These are phyloP conservation scores for Cyclophora punctaria DNA, from an alignment of 2,888 invertebrate species.

Conservation along the genomic window DNA sequence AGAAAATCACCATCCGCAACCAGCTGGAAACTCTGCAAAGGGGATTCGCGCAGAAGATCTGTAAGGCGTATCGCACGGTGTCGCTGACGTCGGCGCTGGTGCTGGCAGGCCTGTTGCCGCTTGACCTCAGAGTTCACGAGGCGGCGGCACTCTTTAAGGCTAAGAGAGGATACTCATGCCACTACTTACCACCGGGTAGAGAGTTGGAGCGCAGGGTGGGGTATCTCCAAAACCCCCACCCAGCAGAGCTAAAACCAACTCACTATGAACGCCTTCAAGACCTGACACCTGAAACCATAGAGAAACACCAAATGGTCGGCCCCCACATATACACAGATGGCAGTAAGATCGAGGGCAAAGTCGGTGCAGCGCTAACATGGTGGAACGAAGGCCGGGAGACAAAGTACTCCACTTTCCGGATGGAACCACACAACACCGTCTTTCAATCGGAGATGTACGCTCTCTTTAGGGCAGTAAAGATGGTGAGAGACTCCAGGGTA, in stretches of 20 bases:
- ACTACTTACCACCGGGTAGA: constrained; percentile 4
- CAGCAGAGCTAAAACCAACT: constrained; percentile 1
- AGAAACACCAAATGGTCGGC: constrained; percentile 1
- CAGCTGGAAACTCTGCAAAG: neutral
- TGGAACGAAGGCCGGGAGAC: too few species aligned
- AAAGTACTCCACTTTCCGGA: too few species aligned
- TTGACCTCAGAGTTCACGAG: constrained; percentile 14
- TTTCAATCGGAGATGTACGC: too few species aligned
- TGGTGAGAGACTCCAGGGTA: too few species aligned
- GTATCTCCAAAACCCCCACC: constrained; percentile 5
- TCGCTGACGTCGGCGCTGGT: constrained; percentile 9
- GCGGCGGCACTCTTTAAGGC: constrained; percentile 11
- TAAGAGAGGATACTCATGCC: constrained; percentile 8
- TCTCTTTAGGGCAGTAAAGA: too few species aligned
- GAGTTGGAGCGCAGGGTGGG: constrained; percentile 9
- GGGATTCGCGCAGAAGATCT: constrained; percentile 2
- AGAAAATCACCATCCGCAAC: neutral
- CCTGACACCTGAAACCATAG: too few species aligned
- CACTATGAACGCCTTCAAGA: too few species aligned
- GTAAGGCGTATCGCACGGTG: constrained; percentile 1
- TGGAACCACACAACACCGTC: too few species aligned
- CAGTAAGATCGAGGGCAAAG: too few species aligned
- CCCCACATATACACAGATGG: too few species aligned
- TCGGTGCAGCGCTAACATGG: too few species aligned
- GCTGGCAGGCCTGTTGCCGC: constrained; percentile 15